Evolutionary conservation across 2,888 invertebrate genomes (phyloP).

Genomic region (Heliconius ismenius): DNA sequence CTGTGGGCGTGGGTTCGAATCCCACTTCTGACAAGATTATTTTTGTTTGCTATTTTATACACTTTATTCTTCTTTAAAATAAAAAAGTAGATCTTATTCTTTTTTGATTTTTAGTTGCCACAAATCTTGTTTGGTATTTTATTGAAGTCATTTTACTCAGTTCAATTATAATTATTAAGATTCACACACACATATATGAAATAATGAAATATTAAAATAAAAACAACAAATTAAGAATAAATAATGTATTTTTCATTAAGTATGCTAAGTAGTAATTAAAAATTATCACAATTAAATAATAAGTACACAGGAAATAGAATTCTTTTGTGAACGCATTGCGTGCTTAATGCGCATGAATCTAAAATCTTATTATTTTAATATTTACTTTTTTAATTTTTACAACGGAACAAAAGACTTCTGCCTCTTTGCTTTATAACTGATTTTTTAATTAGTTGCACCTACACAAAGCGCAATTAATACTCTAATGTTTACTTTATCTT

Average conservation of each 20-base stretch:
- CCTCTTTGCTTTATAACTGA: background rate
- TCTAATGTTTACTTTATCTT: background rate
- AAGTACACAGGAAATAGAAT: background rate
- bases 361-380: constrained; percentile 10
- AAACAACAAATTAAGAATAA: background rate
- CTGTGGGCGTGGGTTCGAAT: constrained; percentile 79
- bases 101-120: background rate
- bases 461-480: background rate
- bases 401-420: background rate
- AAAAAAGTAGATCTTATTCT: background rate
- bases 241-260: background rate
- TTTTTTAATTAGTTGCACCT: background rate
- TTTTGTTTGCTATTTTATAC: constrained; percentile 39
- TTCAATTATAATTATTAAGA: background rate
- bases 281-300: background rate
- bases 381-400: constrained; percentile 8
- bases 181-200: background rate
- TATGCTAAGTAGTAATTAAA: background rate
- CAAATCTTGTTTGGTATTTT: background rate
- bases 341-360: constrained; percentile 4
- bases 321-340: constrained; percentile 1
- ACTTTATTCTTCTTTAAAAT: background rate
- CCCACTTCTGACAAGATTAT: constrained; percentile 71
- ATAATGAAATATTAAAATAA: background rate
- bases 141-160: background rate